Conservation (phyloP, 2,888 invertebrate species). For the Tiliacea aurago region DNA sequence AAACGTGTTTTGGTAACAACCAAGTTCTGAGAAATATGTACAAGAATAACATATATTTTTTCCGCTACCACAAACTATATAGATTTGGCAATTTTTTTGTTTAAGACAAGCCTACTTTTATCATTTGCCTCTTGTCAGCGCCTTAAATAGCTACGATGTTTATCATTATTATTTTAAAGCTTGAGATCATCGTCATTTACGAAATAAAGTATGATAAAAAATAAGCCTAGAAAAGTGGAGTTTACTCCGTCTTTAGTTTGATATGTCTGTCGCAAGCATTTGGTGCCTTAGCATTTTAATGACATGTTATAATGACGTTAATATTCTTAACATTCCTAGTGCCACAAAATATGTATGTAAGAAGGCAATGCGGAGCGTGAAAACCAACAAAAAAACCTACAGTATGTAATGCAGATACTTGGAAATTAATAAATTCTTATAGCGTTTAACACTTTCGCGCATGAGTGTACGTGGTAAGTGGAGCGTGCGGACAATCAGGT, state of each 20-base stretch:
- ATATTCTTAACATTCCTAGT: background rate
- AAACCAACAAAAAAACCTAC: background rate
- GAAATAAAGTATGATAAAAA: background rate
- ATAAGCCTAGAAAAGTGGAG: no score
- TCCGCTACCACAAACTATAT: no score
- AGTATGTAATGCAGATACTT: background rate
- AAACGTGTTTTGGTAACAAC: no score
- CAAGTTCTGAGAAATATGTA: no score
- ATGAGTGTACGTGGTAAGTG: constrained; percentile 78
- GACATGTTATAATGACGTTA: background rate
- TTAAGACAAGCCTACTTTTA: no score
- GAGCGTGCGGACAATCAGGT: constrained; percentile 88
- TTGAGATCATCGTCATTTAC: background rate
- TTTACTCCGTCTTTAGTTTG: background rate
- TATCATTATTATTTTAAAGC: constrained; percentile 7
- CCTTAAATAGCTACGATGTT: no score
- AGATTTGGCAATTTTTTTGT: no score
- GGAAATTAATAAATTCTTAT: constrained; percentile 22
- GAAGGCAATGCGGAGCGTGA: background rate
- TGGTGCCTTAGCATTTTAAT: background rate
- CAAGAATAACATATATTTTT: no score
- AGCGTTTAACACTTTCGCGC: constrained; percentile 62
- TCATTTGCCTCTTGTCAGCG: no score
- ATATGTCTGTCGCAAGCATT: background rate
- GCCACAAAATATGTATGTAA: background rate